Evolutionary conservation across 2,888 invertebrate species (phyloP).

Genomic region (Dryococelus australis): DNA sequence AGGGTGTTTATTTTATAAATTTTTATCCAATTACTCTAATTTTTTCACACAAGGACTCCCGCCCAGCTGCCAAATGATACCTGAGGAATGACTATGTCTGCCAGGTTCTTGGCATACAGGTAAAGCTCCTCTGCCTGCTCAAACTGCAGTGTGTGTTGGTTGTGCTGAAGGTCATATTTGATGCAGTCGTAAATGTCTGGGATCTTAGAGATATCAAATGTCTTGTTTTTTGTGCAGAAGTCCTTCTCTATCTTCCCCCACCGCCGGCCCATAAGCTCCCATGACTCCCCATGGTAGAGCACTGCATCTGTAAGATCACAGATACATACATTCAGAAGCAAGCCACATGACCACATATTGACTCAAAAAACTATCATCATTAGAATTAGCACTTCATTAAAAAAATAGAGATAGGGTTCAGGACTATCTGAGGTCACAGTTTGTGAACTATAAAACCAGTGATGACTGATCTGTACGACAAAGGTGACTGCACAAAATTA

Average conservation of each 20-base stretch:
- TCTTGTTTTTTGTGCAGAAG: constrained; percentile 90
- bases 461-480: too few relatives aligned
- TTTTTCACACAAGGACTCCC: too few relatives aligned
- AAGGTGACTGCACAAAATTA: too few relatives aligned
- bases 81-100: constrained; percentile 99
- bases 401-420: too few relatives aligned
- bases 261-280: constrained; percentile 96
- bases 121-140: constrained; percentile 93
- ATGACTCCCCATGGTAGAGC: constrained; percentile 97
- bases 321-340: constrained; percentile 20
- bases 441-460: too few relatives aligned
- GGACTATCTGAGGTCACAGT: too few relatives aligned
- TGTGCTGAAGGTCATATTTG: constrained; percentile 98
- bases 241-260: constrained; percentile 99
- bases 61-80: too few relatives aligned
- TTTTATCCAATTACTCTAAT: too few relatives aligned
- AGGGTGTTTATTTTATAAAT: too few relatives aligned
- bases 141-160: constrained; percentile 93
- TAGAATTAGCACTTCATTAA: too few relatives aligned
- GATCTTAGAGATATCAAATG: constrained; percentile 97
- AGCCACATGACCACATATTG: too few relatives aligned
- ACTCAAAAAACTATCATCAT: too few relatives aligned
- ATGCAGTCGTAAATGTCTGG: constrained; percentile 99
- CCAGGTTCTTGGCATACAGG: constrained; percentile 94
- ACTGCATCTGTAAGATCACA: constrained; percentile 72